Evolutionary conservation across 2,888 invertebrate species (phyloP).

Genomic region (Digitonthophagus gazella): DNA sequence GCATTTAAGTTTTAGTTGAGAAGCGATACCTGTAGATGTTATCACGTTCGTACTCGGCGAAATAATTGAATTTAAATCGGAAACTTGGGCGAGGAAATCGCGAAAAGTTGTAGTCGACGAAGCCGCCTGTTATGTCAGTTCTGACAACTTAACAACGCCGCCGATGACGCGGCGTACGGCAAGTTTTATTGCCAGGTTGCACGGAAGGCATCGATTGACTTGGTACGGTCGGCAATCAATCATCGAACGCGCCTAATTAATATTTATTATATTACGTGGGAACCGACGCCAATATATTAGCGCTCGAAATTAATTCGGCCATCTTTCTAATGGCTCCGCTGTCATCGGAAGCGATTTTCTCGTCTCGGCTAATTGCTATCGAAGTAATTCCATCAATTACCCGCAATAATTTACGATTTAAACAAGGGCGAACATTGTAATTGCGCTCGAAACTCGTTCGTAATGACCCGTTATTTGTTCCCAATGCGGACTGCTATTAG

Average conservation of each 20-base stretch:
- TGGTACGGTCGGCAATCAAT: not conserved
- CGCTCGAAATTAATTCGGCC: not conserved
- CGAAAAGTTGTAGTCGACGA: not conserved
- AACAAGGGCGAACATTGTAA: not conserved
- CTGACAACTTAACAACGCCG: not conserved
- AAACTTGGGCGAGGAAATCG: not conserved
- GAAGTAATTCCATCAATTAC: not conserved
- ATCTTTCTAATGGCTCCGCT: not conserved
- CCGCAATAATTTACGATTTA: not conserved
- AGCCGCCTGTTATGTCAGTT: not conserved
- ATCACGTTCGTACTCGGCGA: not conserved
- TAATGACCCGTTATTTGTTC: not conserved
- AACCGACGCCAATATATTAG: not conserved
- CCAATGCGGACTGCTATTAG: not conserved
- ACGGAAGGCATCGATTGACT: not conserved
- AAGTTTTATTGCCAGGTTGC: not conserved
- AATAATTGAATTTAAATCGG: not conserved
- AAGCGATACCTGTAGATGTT: no score
- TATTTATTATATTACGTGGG: not conserved
- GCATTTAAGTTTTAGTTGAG: no score
- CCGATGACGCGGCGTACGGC: not conserved
- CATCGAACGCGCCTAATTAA: not conserved
- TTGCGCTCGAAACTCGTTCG: not conserved
- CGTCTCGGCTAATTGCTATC: not conserved
- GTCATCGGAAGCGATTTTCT: not conserved